These are phyloP conservation scores for Oceanites oceanicus DNA, from an alignment of 2,113 vertebrate species.

Conservation along the genomic window DNA sequence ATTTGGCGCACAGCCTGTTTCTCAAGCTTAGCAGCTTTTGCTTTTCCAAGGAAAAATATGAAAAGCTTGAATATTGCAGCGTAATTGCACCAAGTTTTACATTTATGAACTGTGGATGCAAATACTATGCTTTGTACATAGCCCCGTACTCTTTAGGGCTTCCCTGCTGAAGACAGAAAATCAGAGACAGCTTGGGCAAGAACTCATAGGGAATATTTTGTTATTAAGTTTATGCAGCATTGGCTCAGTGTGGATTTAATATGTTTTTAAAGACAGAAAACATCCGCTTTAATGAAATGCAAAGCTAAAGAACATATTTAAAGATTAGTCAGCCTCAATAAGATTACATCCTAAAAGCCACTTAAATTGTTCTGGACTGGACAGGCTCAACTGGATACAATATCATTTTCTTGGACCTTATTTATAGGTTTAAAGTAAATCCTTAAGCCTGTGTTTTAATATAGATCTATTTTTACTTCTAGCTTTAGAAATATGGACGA, in stretches of 20 bases:
- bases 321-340: slow-evolving; percentile 42
- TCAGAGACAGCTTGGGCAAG: neutral
- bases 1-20: neutral
- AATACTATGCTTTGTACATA: neutral
- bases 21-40: neutral
- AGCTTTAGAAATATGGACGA: neutral
- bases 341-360: slow-evolving; percentile 57
- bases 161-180: neutral
- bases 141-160: neutral
- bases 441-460: slow-evolving; percentile 22
- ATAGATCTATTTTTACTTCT: slow-evolving; percentile 35
- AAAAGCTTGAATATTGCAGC: neutral
- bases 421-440: slow-evolving; percentile 48
- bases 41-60: neutral
- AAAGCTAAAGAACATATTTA: slow-evolving; percentile 56
- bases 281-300: slow-evolving; percentile 46
- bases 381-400: neutral
- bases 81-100: neutral
- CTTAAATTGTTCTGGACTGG: slow-evolving; percentile 47
- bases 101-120: neutral
- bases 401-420: slow-evolving; percentile 25
- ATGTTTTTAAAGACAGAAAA: slow-evolving; percentile 38
- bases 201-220: neutral
- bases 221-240: neutral
- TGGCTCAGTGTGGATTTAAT: slow-evolving; percentile 24